These are phyloP conservation scores for Tipula unca DNA, from an alignment of 2,888 invertebrate species.

Conservation along the genomic window DNA sequence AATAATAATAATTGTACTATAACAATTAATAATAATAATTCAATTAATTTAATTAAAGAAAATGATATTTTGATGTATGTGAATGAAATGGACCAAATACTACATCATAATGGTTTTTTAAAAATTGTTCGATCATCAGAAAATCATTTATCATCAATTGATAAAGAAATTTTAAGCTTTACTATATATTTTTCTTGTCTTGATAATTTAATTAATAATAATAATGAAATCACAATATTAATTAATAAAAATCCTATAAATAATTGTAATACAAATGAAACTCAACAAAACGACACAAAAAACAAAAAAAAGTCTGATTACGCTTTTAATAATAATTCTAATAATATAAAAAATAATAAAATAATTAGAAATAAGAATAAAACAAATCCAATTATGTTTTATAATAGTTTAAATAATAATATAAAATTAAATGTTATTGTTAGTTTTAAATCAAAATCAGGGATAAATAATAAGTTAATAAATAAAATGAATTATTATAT, in stretches of 20 bases:
- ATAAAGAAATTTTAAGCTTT: constrained; percentile 19
- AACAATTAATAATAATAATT: not conserved
- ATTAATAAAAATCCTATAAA: constrained; percentile 18
- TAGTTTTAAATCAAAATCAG: constrained; percentile 16
- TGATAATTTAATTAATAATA: not conserved
- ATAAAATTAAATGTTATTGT: not conserved
- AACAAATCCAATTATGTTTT: constrained; percentile 14
- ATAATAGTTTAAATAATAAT: not conserved
- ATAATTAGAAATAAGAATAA: not conserved
- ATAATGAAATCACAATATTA: not conserved
- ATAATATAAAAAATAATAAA: not conserved
- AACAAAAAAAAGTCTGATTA: constrained; percentile 18
- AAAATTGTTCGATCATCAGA: not conserved
- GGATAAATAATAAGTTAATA: constrained; percentile 14
- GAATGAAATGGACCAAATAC: not conserved
- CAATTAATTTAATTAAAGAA: not conserved
- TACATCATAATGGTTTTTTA: not conserved
- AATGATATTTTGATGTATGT: constrained; percentile 17
- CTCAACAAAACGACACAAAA: constrained; percentile 20
- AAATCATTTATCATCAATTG: constrained; percentile 15
- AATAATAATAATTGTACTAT: constrained; percentile 17
- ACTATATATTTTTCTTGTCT: constrained; percentile 15
- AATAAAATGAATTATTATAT: not conserved
- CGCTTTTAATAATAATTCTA: constrained; percentile 19
- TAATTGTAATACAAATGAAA: constrained; percentile 19